Evolutionary conservation across 2,888 invertebrate species (phyloP).

Genomic region (Heliconius charithonia): DNA sequence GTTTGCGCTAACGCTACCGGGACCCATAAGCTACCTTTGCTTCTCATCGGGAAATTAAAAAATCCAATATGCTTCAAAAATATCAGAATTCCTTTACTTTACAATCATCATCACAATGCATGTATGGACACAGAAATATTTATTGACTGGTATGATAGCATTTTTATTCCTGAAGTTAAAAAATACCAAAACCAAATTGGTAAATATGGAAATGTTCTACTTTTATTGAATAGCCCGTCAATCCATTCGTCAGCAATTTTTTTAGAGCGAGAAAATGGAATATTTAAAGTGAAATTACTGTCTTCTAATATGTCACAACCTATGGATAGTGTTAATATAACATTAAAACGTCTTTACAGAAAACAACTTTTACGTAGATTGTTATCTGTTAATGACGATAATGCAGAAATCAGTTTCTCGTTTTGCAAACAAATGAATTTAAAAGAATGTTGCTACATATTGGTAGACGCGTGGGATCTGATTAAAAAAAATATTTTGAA

Average conservation of each 20-base stretch:
- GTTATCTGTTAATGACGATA: constrained; percentile 43
- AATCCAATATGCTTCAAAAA: constrained; percentile 39
- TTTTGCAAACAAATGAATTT: constrained; percentile 45
- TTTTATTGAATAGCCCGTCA: constrained; percentile 44
- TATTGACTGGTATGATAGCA: constrained; percentile 46
- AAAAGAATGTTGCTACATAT: constrained; percentile 48
- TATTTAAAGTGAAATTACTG: constrained; percentile 45
- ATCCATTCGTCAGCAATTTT: constrained; percentile 46
- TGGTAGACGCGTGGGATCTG: constrained; percentile 44
- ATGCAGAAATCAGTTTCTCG: constrained; percentile 39
- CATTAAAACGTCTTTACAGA: constrained; percentile 49
- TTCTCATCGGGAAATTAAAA: constrained; percentile 45
- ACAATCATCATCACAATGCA: constrained; percentile 37
- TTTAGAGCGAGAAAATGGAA: constrained; percentile 46
- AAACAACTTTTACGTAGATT: constrained; percentile 46
- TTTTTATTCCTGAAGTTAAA: constrained; percentile 46
- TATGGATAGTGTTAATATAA: constrained; percentile 49
- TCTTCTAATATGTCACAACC: constrained; percentile 48
- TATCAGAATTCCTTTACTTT: constrained; percentile 34
- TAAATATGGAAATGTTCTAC: constrained; percentile 40
- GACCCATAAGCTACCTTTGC: constrained; percentile 45
- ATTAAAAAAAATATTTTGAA: constrained; percentile 43
- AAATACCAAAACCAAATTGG: constrained; percentile 41
- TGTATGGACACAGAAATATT: constrained; percentile 38
- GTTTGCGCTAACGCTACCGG: constrained; percentile 48